Evolutionary conservation across 2,888 invertebrate genomes (phyloP).

Genomic region (Drosophila affinis): DNA sequence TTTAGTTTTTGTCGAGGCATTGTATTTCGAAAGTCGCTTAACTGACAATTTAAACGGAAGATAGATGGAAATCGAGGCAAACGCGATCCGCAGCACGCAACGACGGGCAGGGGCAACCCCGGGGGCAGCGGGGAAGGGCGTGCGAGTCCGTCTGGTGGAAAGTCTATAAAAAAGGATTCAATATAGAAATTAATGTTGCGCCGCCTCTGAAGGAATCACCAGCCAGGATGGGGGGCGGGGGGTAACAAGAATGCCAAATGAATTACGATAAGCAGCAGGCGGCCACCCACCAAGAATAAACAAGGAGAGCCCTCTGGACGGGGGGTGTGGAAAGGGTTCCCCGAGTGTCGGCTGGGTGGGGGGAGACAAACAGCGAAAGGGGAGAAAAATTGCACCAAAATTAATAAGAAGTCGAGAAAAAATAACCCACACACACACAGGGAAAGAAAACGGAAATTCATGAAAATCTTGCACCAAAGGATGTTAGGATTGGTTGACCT

Average conservation of each 20-base stretch:
- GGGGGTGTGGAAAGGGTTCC: conserved; percentile 8
- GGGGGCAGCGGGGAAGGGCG: conserved; percentile 19
- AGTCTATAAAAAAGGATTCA: conserved; percentile 63
- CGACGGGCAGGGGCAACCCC: neutral
- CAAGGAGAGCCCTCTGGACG: conserved; percentile 38
- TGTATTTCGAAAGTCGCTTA: conserved; percentile 60
- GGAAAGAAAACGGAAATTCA: conserved; percentile 36
- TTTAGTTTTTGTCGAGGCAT: conserved; percentile 47
- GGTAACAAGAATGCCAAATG: conserved; percentile 61
- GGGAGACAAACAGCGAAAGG: conserved; percentile 52
- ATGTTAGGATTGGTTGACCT: neutral
- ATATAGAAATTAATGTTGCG: conserved; percentile 69
- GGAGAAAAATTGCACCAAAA: conserved; percentile 74
- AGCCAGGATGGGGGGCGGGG: conserved; percentile 2
- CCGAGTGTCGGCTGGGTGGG: conserved; percentile 1
- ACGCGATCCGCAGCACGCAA: conserved; percentile 57
- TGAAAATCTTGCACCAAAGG: conserved; percentile 48
- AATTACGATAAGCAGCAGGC: conserved; percentile 74
- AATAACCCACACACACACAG: neutral
- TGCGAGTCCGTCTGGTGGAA: neutral
- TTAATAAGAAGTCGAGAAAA: conserved; percentile 58
- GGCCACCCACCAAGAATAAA: conserved; percentile 56
- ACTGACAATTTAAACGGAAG: conserved; percentile 58
- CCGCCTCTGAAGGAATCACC: conserved; percentile 39
- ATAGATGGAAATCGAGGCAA: conserved; percentile 41